A percentile compares a stretch with the other conserved stretches of the same genome.
Evolutionary conservation across 2,113 vertebrate genomes (phyloP).

Genomic region (Malurus melanocephalus): DNA sequence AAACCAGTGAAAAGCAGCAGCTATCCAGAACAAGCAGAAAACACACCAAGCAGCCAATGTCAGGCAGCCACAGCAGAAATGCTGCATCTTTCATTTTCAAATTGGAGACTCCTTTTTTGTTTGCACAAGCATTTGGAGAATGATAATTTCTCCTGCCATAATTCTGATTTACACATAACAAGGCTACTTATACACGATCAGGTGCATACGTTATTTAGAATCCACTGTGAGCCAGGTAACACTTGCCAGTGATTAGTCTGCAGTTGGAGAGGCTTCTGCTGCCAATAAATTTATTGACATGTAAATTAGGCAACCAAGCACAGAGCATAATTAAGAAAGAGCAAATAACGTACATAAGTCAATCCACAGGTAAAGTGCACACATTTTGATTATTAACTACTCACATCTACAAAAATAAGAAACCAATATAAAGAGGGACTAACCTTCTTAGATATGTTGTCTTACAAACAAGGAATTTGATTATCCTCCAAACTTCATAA

Average conservation of each 20-base stretch:
- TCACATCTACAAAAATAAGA: neutral
- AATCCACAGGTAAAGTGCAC: neutral
- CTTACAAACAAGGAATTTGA: neutral
- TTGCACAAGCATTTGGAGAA: neutral
- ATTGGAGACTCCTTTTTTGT: neutral
- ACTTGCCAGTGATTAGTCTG: neutral
- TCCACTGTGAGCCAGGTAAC: neutral
- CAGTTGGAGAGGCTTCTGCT: neutral
- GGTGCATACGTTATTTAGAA: neutral
- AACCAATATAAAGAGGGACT: neutral
- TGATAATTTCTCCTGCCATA: neutral
- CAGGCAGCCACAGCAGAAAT: neutral
- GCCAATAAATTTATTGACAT: neutral
- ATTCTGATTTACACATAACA: neutral
- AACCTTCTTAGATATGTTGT: neutral
- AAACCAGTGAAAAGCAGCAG: neutral
- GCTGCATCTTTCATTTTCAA: neutral
- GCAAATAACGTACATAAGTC: neutral
- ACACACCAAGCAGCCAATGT: neutral
- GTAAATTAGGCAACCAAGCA: constrained; percentile 10
- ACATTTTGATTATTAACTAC: neutral
- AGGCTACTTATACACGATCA: neutral
- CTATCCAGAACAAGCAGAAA: neutral
- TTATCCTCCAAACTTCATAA: neutral
- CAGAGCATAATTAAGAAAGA: neutral